Percentiles rank a stretch among this genome's conserved stretches.
Evolutionary conservation across 2,888 invertebrate species (phyloP).

Genomic region (Cataglyphis albicans): DNA sequence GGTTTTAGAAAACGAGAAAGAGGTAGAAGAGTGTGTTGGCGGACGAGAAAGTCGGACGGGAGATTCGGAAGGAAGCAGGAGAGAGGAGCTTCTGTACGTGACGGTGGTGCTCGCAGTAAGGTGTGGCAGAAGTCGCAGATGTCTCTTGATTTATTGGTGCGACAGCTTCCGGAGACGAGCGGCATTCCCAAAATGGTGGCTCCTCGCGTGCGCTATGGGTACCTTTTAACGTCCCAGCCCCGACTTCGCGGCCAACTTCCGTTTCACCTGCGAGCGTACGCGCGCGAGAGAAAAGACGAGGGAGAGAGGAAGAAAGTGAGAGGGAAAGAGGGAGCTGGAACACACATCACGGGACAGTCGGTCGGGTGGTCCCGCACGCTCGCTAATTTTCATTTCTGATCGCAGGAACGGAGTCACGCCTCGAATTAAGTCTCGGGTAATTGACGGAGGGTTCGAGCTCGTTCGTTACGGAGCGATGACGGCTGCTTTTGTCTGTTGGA

Average conservation of each 20-base stretch:
- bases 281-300: background rate
- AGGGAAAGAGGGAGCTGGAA: background rate
- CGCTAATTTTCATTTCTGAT: slow-evolving; percentile 71
- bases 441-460: slow-evolving; percentile 65
- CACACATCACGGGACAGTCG: background rate
- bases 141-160: slow-evolving; percentile 83
- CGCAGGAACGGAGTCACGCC: slow-evolving; percentile 57
- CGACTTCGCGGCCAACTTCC: slow-evolving; percentile 61
- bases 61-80: slow-evolving; percentile 62
- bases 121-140: slow-evolving; percentile 81
- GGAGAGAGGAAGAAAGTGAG: background rate
- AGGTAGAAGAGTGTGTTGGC: slow-evolving; percentile 38
- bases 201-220: slow-evolving; percentile 38
- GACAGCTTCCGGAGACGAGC: slow-evolving; percentile 82
- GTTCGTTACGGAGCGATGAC: slow-evolving; percentile 66
- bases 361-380: slow-evolving; percentile 14
- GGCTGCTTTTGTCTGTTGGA: slow-evolving; percentile 64
- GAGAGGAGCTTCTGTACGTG: slow-evolving; percentile 74
- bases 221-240: slow-evolving; percentile 33
- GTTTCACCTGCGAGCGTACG: slow-evolving; percentile 57
- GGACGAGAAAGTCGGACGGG: slow-evolving; percentile 48
- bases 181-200: slow-evolving; percentile 78
- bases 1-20: slow-evolving; percentile 44
- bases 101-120: slow-evolving; percentile 71
- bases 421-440: slow-evolving; percentile 71